Evolutionary conservation across 2,888 invertebrate genomes (phyloP), one percentile per base, ranked within the genome.

Genomic region (Lagria hirta): DNA sequence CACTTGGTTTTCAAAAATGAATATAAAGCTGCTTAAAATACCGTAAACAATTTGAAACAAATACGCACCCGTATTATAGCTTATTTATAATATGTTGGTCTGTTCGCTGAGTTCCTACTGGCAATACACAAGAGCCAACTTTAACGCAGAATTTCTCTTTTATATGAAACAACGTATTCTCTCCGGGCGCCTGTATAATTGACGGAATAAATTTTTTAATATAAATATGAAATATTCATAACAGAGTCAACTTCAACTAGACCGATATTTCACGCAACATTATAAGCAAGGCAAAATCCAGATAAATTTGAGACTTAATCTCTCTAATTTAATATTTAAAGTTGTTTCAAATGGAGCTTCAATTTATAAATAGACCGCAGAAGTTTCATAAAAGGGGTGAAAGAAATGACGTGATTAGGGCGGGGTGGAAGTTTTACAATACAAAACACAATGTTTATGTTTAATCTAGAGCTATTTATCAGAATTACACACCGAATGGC

Each of bases 401-500:
- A 46, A 43, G 47, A 52, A 49, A 44, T 44, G 23, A 15, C n/a
- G 13, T 29, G 41, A 33, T 29, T 29, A 41, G 45, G 33, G 34
- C 23, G 15, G 22, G 16, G 21, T 21, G 30, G 34, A 18, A 28
- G 41, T 27, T 36, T 18, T 36, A 41, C 43, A 50, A 44, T 46
- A 45, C 48, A 44, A 47, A 53, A 53, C 48, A 53, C 48, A 50
- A 53, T 53, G 52, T 53, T 53, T 53, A 50, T 46, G 33, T 44
- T 51, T 58, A 58, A 57, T 55, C 56, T 48, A 35, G 32, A 45
- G 48, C 54, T 54, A 58, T 58, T 58, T 55, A 57, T 58, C 55
- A 57, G 58, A 48, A 58, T 58, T 57, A 58, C 43, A 51, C 49
- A 41, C 44, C 49, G 44, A 52, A 51, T 45, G 52, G 43, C 46